Conservation (phyloP, 2,113 vertebrate species). For the Hipposideros armiger region DNA sequence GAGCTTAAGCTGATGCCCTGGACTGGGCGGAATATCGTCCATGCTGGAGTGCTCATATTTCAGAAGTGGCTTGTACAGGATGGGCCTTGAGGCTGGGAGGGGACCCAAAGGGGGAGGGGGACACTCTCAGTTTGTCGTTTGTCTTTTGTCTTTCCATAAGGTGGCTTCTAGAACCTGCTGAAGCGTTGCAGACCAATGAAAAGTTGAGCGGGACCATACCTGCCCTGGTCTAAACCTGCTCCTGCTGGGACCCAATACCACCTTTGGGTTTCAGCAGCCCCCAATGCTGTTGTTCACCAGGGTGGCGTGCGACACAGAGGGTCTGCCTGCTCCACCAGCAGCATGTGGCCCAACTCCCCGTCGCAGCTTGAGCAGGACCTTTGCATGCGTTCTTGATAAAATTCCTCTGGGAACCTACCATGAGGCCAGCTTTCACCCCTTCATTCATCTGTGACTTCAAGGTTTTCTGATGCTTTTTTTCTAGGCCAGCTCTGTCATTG, state of each 20-base stretch:
- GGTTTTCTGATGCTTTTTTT: background rate
- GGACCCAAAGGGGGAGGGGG: too few relatives aligned
- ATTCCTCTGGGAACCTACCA: background rate
- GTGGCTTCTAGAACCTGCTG: background rate
- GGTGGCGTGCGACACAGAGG: background rate
- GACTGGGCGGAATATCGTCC: background rate
- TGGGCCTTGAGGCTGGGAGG: background rate
- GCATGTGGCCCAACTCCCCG: too few relatives aligned
- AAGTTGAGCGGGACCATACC: background rate
- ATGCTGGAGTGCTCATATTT: accelerated
- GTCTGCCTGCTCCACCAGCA: background rate
- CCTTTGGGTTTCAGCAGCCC: background rate
- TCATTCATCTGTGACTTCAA: background rate
- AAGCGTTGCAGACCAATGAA: background rate
- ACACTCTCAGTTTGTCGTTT: background rate
- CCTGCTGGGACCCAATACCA: background rate
- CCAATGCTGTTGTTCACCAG: background rate
- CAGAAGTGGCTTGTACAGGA: background rate
- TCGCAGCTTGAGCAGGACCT: background rate
- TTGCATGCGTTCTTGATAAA: background rate
- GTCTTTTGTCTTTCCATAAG: background rate
- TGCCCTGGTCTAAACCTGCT: background rate
- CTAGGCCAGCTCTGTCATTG: background rate
- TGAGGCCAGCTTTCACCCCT: background rate
- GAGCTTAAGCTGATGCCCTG: background rate